Conservation (phyloP, 2,888 invertebrate species). For the Thecocarcelia acutangulata region DNA sequence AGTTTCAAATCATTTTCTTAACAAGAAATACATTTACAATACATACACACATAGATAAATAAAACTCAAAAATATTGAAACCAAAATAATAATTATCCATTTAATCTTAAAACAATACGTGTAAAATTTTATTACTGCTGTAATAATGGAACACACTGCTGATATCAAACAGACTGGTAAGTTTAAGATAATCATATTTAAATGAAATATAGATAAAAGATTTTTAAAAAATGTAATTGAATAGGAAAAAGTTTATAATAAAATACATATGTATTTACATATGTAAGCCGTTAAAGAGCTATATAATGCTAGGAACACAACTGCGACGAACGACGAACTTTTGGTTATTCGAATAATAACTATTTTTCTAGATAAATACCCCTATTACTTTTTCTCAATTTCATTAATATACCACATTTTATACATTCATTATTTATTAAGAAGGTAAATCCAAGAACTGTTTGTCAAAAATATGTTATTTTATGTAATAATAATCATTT, state of each 20-base stretch:
- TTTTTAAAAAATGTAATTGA: not conserved
- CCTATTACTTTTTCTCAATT: no score
- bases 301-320: no score
- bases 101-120: not conserved
- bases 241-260: not conserved
- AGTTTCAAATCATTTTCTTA: not conserved
- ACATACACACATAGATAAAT: not conserved
- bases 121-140: not conserved
- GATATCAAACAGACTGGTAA: slow-evolving; percentile 21
- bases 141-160: slow-evolving; percentile 15
- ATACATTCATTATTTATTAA: no score
- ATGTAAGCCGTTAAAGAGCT: no score
- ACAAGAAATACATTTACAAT: not conserved
- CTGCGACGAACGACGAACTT: no score
- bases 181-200: not conserved
- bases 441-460: no score
- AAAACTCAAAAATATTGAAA: not conserved
- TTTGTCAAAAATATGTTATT: no score
- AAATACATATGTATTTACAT: not conserved
- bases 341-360: no score
- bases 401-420: no score
- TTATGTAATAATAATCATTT: no score
- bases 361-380: no score
- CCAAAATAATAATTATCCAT: no score
- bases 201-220: not conserved